phyloP scores from a whole-genome alignment of 2,888 invertebrate genomes.

The Petrolisthes manimaculis region DNA sequence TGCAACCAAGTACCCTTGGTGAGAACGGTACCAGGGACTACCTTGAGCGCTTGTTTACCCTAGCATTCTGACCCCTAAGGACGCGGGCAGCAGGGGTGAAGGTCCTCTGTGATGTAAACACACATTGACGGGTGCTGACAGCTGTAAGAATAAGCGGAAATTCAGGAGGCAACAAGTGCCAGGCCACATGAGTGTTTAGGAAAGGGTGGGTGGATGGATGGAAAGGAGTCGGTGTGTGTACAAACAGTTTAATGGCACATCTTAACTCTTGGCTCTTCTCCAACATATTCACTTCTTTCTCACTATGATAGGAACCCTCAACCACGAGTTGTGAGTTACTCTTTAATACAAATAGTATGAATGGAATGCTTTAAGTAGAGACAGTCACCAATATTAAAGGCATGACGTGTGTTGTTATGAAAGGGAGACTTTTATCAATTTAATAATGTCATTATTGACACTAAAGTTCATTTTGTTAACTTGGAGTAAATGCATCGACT shows the following conservation, averaged over 20 bases:
- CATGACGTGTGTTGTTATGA: too few relatives aligned
- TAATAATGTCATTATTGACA: too few relatives aligned
- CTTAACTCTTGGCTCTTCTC: background rate
- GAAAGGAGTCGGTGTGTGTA: background rate
- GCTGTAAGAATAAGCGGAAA: background rate
- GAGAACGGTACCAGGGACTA: too few relatives aligned
- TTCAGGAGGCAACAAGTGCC: background rate
- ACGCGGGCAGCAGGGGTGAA: slow-evolving; percentile 3
- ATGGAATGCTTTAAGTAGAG: too few relatives aligned
- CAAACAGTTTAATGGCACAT: background rate
- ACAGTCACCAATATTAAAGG: too few relatives aligned
- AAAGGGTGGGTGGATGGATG: background rate
- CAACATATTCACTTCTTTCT: background rate
- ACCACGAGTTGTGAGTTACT: too few relatives aligned
- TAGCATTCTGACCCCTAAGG: background rate
- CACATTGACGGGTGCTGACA: slow-evolving; percentile 22
- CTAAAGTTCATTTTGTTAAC: too few relatives aligned
- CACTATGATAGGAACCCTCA: too few relatives aligned
- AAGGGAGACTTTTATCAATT: too few relatives aligned
- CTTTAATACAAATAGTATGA: too few relatives aligned
- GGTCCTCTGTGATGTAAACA: background rate
- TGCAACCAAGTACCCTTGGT: too few relatives aligned
- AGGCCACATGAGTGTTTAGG: slow-evolving; percentile 5
- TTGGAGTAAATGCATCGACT: too few relatives aligned
- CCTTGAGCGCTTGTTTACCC: background rate